These are phyloP conservation scores for Turritopsis rubra DNA, from an alignment of 30 jellyfish, hydroid and myxozoan genomes.

Conservation along the genomic window DNA sequence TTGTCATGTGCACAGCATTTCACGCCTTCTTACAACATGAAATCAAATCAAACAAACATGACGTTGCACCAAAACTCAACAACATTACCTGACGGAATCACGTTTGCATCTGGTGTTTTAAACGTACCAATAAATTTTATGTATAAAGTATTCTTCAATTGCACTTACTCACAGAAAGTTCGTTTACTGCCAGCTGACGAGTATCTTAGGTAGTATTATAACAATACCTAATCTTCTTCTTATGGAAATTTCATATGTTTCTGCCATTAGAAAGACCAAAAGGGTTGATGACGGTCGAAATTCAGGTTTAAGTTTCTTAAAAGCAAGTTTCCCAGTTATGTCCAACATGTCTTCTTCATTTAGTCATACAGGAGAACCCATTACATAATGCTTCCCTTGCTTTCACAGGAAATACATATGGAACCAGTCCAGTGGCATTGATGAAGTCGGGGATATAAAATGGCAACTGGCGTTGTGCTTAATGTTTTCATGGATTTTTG, in stretches of 20 bases:
- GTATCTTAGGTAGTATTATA: not conserved
- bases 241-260: not conserved
- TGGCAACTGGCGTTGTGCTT: constrained; percentile 79
- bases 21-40: constrained; percentile 8
- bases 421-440: constrained; percentile 47
- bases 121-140: not conserved
- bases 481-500: constrained; percentile 83
- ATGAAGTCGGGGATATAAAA: constrained; percentile 51
- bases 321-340: too few relatives aligned
- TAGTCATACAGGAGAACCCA: not conserved
- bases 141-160: not conserved
- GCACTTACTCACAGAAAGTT: not conserved
- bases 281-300: too few relatives aligned
- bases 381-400: not conserved
- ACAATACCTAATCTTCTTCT: not conserved
- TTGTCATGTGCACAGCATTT: constrained; percentile 24
- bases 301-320: too few relatives aligned
- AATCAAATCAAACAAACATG: not conserved
- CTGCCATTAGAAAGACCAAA: not conserved
- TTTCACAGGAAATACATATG: constrained; percentile 44
- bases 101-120: not conserved
- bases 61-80: not conserved
- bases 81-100: not conserved
- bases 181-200: constrained; percentile 18
- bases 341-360: too few relatives aligned